These are phyloP conservation scores for Phrynosoma platyrhinos DNA, from an alignment of 2,113 vertebrate species.

Conservation along the genomic window DNA sequence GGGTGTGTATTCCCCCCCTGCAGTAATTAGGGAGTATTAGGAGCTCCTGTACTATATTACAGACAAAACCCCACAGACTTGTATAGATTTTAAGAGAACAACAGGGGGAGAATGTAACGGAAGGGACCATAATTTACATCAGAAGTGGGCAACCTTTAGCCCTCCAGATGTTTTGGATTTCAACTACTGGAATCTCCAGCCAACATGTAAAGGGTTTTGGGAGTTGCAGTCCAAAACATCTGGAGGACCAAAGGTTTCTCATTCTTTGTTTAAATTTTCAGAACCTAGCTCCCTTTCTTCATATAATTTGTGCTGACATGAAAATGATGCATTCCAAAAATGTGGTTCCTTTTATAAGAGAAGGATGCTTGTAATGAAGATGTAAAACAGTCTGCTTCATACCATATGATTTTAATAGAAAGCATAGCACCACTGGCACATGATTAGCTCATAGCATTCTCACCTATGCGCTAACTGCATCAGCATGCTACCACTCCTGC, in stretches of 20 bases:
- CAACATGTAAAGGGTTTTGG: neutral
- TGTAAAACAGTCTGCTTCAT: neutral
- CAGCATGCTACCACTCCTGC: neutral
- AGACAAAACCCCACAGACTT: neutral
- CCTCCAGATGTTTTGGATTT: neutral
- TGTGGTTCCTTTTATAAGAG: slow-evolving; percentile 9
- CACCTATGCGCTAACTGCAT: neutral
- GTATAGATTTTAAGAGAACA: neutral
- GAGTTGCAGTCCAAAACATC: neutral
- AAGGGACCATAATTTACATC: neutral
- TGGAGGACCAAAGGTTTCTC: neutral
- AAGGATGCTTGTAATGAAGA: neutral
- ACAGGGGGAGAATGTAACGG: fast-evolving
- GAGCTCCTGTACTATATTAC: too few relatives aligned
- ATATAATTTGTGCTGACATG: neutral
- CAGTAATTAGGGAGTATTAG: neutral
- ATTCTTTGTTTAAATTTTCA: neutral
- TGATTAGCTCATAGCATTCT: slow-evolving; percentile 7
- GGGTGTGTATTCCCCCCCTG: neutral
- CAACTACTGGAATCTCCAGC: neutral
- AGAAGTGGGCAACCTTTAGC: neutral
- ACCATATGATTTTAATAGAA: neutral
- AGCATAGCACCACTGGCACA: neutral
- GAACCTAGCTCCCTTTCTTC: neutral
- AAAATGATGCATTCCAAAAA: neutral